phyloP scores from a whole-genome alignment of 2,797 vertebrate genomes.

The Lepus oiostolus region DNA sequence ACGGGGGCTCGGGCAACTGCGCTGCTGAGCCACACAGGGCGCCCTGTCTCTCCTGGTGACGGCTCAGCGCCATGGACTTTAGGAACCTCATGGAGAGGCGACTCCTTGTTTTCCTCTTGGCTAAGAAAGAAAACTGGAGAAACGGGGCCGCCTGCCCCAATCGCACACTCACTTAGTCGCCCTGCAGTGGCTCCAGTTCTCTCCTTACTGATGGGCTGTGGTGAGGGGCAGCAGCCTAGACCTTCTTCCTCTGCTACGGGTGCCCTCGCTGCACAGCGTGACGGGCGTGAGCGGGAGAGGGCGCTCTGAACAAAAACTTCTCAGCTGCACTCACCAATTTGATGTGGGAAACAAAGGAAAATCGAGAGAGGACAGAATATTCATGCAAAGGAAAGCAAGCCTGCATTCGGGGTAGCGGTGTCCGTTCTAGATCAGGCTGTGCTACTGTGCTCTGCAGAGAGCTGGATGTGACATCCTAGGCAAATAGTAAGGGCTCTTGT shows the following conservation, averaged over 20 bases:
- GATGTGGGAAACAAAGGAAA: slow-evolving; percentile 5
- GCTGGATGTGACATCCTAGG: slow-evolving; percentile 70
- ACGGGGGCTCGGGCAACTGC: neutral
- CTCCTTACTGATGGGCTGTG: neutral
- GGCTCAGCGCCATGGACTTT: neutral
- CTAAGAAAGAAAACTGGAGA: neutral
- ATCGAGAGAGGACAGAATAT: neutral
- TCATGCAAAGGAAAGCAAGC: neutral
- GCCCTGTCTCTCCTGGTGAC: neutral
- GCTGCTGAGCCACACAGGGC: neutral
- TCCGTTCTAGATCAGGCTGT: neutral
- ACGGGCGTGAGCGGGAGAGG: slow-evolving; percentile 13
- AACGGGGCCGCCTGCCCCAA: neutral
- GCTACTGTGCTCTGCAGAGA: neutral
- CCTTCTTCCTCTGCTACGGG: neutral
- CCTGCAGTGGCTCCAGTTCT: neutral
- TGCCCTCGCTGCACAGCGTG: neutral
- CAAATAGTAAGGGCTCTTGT: slow-evolving; percentile 20
- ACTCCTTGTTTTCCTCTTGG: neutral
- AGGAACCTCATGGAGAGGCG: neutral
- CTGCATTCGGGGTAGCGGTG: neutral
- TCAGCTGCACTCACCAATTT: neutral
- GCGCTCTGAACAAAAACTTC: neutral
- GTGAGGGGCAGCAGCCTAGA: neutral
- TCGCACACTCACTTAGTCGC: neutral